Evolutionary conservation across 1,140 invertebrate genomes (phyloP).

Genomic region (Papilio aristodemus): DNA sequence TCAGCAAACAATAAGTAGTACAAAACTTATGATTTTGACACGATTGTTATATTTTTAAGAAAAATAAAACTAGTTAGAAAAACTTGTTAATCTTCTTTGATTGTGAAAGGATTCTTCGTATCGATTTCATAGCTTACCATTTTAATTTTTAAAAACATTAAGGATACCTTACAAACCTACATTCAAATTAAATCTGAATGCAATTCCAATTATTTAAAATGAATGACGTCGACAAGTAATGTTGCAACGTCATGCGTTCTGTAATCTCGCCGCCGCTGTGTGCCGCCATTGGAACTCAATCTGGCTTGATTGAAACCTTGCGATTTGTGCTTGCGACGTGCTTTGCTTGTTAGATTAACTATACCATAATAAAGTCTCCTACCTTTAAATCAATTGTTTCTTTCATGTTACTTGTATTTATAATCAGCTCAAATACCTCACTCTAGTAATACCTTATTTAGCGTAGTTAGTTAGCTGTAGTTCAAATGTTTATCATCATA

Average conservation of each 20-base stretch:
- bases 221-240: constrained; percentile 55
- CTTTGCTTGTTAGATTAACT: constrained; percentile 43
- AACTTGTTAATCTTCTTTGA: neutral
- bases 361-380: neutral
- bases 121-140: neutral
- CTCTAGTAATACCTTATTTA: too few species aligned
- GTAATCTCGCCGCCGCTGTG: constrained; percentile 48
- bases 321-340: constrained; percentile 56
- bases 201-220: constrained; percentile 56
- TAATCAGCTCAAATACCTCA: neutral
- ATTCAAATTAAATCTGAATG: constrained; percentile 46
- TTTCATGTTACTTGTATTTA: neutral
- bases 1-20: constrained; percentile 22
- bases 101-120: neutral
- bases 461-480: too few species aligned
- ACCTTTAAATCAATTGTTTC: neutral
- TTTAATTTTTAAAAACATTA: neutral
- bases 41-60: too few species aligned
- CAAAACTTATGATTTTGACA: neutral
- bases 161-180: constrained; percentile 23
- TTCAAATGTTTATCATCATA: too few species aligned
- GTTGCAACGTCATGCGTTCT: constrained; percentile 55
- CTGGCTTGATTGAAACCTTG: constrained; percentile 66
- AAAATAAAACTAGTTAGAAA: too few species aligned
- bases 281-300: constrained; percentile 56